phyloP scores from a whole-genome alignment of 2,888 invertebrate genomes.

The Dasypogon diadema region DNA sequence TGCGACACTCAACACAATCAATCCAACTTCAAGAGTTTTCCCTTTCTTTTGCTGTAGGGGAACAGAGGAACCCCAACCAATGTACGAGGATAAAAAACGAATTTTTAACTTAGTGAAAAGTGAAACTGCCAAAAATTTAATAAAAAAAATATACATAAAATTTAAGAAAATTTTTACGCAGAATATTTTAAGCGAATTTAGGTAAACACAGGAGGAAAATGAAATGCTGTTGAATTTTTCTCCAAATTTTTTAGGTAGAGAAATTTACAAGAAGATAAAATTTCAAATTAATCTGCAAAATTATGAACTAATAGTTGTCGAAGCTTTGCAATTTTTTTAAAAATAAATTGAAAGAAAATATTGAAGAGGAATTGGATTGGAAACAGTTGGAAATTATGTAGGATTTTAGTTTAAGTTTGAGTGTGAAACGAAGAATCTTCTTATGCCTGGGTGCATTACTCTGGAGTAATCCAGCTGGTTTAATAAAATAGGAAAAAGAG shows the following conservation, averaged over 20 bases:
- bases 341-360: neutral
- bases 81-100: slow-evolving; percentile 17
- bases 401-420: too few relatives aligned
- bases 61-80: neutral
- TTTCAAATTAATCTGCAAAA: neutral
- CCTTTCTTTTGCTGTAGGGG: slow-evolving; percentile 7
- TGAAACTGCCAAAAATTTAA: slow-evolving; percentile 37
- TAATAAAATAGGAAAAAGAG: too few relatives aligned
- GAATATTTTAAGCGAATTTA: slow-evolving; percentile 17
- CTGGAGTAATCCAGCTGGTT: too few relatives aligned
- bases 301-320: neutral
- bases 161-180: slow-evolving; percentile 26
- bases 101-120: slow-evolving; percentile 39
- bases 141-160: slow-evolving; percentile 16
- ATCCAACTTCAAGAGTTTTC: neutral
- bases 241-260: slow-evolving; percentile 29
- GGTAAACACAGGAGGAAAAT: neutral
- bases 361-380: neutral
- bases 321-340: neutral
- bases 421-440: too few relatives aligned
- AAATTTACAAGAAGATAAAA: slow-evolving; percentile 16
- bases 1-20: neutral
- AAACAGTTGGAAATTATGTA: neutral
- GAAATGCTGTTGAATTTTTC: slow-evolving; percentile 5
- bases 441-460: too few relatives aligned